Evolutionary conservation across 1,140 invertebrate genomes (phyloP).

Genomic region (Caenorhabditis elegans): DNA sequence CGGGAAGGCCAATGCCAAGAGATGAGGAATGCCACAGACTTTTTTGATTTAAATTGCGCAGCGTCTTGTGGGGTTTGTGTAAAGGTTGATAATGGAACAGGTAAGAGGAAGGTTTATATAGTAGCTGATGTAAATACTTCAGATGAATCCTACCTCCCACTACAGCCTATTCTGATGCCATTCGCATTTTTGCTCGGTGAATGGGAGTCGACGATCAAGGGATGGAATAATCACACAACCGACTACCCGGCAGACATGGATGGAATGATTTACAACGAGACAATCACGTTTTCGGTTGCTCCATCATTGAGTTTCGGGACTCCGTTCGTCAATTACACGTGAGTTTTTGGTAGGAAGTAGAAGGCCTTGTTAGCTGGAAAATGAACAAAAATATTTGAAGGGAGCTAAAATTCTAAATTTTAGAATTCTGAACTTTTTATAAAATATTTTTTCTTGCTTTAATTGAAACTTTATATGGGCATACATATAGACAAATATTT

Average conservation of each 20-base stretch:
- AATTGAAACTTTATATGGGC: no score
- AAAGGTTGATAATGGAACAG: constrained; percentile 15
- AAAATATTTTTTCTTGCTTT: no score
- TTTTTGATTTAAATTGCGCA: constrained; percentile 51
- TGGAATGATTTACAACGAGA: constrained; percentile 40
- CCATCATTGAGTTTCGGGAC: constrained; percentile 46
- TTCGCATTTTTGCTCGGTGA: constrained; percentile 46
- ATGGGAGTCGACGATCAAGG: constrained; percentile 44
- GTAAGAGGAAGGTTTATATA: neutral
- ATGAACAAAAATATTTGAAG: no score
- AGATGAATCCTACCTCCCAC: constrained; percentile 30
- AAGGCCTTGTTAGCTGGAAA: no score
- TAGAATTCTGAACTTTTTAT: no score
- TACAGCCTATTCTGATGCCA: constrained; percentile 45
- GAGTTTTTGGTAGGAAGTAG: neutral
- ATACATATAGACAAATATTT: no score
- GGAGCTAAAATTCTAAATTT: no score
- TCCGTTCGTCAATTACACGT: constrained; percentile 48
- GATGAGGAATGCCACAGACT: constrained; percentile 36
- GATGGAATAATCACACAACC: constrained; percentile 36
- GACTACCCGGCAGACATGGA: constrained; percentile 45
- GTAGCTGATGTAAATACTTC: neutral
- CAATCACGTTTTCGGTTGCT: constrained; percentile 36
- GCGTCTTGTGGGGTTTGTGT: constrained; percentile 39
- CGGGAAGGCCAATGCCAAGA: constrained; percentile 48